Evolutionary conservation across 2,113 vertebrate genomes (phyloP).

Genomic region (Nothoprocta pentlandii): DNA sequence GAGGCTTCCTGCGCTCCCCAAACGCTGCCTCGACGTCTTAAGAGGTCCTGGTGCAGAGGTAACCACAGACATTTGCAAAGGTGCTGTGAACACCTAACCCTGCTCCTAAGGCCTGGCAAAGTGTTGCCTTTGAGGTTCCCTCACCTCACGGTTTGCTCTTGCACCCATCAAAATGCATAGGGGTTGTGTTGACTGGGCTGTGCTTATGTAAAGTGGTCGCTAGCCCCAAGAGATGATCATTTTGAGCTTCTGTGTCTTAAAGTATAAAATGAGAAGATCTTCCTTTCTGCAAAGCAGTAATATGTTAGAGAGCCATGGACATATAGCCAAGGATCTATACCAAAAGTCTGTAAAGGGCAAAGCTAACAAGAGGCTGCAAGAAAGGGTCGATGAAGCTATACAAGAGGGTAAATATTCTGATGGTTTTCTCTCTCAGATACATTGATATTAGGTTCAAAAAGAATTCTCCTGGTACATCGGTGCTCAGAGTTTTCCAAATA

Average conservation of each 20-base stretch:
- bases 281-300: conserved; percentile 25
- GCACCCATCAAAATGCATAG: neutral
- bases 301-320: neutral
- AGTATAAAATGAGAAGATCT: conserved; percentile 8
- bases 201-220: conserved; percentile 23
- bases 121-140: neutral
- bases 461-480: conserved; percentile 41
- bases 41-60: neutral
- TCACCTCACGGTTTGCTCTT: neutral
- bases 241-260: conserved; percentile 20
- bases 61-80: neutral
- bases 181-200: neutral
- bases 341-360: conserved; percentile 54
- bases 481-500: conserved; percentile 23
- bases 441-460: conserved; percentile 51
- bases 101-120: neutral
- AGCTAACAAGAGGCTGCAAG: conserved; percentile 50
- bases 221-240: neutral
- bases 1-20: neutral
- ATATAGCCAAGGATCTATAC: conserved; percentile 56
- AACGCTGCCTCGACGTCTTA: neutral
- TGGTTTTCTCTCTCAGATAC: conserved; percentile 38
- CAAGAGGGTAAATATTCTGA: conserved; percentile 65
- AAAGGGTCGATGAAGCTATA: conserved; percentile 51
- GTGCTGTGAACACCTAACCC: neutral